A percentile compares a stretch with the other conserved stretches of the same genome.
These are phyloP conservation scores for Aspiorhynchus laticeps DNA, from an alignment of 2,113 vertebrate genomes.

Conservation along the genomic window DNA sequence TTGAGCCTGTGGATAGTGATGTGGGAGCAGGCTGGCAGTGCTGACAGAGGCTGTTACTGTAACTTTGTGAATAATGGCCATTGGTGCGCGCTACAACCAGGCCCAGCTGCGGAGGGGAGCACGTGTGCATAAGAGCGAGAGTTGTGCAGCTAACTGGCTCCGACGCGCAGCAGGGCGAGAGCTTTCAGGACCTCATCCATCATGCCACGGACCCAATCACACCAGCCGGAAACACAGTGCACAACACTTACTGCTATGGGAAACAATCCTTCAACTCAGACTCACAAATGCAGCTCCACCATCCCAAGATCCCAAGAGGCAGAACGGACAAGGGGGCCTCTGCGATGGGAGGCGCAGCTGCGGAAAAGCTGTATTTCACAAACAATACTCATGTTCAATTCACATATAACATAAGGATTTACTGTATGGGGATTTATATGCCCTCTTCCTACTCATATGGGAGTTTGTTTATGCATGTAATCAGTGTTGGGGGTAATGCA, in stretches of 20 bases:
- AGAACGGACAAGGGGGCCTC: slow-evolving; percentile 12
- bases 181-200: slow-evolving; percentile 61
- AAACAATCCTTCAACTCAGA: slow-evolving; percentile 50
- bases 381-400: neutral
- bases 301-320: slow-evolving; percentile 26
- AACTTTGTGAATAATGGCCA: slow-evolving; percentile 45
- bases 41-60: slow-evolving; percentile 8
- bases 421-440: neutral
- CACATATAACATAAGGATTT: neutral
- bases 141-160: slow-evolving; percentile 33
- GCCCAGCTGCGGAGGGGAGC: slow-evolving; percentile 40
- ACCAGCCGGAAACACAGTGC: slow-evolving; percentile 47
- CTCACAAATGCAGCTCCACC: slow-evolving; percentile 24
- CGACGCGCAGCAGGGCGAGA: slow-evolving; percentile 39
- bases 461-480: neutral
- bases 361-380: slow-evolving; percentile 26
- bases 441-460: neutral
- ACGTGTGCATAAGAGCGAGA: neutral
- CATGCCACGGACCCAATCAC: slow-evolving; percentile 40
- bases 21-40: slow-evolving; percentile 15
- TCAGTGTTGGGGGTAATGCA: neutral
- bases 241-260: slow-evolving; percentile 41
- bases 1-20: slow-evolving; percentile 14
- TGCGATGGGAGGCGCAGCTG: neutral
- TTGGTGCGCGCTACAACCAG: slow-evolving; percentile 18